Evolutionary conservation across 1,140 invertebrate species (phyloP).

Genomic region (Halyomorpha halys): DNA sequence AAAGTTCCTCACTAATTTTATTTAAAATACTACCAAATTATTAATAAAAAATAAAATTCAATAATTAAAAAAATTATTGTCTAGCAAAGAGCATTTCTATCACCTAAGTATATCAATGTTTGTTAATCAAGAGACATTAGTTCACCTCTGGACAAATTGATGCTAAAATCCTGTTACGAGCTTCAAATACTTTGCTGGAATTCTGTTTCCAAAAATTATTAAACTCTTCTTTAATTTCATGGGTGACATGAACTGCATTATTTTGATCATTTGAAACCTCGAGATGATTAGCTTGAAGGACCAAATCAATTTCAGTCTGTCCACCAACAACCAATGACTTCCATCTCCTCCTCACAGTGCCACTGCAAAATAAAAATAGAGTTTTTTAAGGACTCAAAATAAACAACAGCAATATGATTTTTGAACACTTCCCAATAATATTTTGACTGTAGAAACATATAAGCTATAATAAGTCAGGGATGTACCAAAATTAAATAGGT

Average conservation of each 20-base stretch:
- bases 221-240: conserved; percentile 64
- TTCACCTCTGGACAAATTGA: conserved; percentile 72
- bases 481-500: too few relatives aligned
- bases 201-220: conserved; percentile 61
- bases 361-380: conserved; percentile 43
- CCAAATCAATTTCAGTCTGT: conserved; percentile 57
- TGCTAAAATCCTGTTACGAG: conserved; percentile 65
- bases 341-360: conserved; percentile 65
- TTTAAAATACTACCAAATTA: too few relatives aligned
- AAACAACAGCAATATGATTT: too few relatives aligned
- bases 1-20: too few relatives aligned
- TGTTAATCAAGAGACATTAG: too few relatives aligned
- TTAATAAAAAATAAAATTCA: too few relatives aligned
- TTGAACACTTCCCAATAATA: too few relatives aligned
- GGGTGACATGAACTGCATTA: conserved; percentile 46
- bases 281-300: conserved; percentile 62
- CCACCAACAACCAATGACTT: conserved; percentile 44
- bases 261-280: conserved; percentile 59
- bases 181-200: conserved; percentile 50
- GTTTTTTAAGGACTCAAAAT: neutral
- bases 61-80: too few relatives aligned
- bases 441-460: too few relatives aligned
- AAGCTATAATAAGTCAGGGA: too few relatives aligned
- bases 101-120: too few relatives aligned
- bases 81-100: too few relatives aligned